phyloP scores from a whole-genome alignment of 2,113 vertebrate genomes.

The Cyphomyrus discorhynchus region DNA sequence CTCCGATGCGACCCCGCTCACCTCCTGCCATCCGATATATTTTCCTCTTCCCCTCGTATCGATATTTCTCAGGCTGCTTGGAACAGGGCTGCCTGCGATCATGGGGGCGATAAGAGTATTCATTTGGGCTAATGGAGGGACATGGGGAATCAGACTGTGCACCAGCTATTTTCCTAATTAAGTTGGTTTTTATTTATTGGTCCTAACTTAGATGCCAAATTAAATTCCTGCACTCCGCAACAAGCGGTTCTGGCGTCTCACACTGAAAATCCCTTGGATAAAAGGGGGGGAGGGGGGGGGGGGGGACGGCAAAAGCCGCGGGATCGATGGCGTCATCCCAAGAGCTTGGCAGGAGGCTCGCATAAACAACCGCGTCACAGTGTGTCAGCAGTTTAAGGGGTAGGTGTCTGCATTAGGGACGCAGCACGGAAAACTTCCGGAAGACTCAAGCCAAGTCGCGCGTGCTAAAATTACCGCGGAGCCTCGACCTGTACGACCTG shows the following conservation, averaged over 20 bases:
- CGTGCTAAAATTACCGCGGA: not conserved
- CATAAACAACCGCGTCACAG: not conserved
- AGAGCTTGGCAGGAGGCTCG: not conserved
- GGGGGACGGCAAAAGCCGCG: not conserved
- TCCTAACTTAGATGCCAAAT: not conserved
- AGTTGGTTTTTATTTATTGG: slow-evolving; percentile 11
- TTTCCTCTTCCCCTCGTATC: not conserved
- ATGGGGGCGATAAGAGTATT: not conserved
- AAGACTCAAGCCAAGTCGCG: not conserved
- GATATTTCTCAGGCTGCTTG: not conserved
- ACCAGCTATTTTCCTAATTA: not conserved
- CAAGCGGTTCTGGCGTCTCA: not conserved
- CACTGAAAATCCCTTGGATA: not conserved
- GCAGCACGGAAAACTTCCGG: not conserved
- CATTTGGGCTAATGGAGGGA: not conserved
- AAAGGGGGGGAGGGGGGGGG: not conserved
- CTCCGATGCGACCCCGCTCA: not conserved
- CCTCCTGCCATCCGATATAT: not conserved
- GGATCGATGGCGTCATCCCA: not conserved
- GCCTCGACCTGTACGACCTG: not conserved
- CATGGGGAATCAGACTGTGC: not conserved
- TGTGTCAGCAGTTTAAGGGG: slow-evolving; percentile 6
- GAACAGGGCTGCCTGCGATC: not conserved
- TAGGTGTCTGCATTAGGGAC: not conserved
- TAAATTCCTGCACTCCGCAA: not conserved